These are phyloP conservation scores for Hoplodrina blanda DNA, from an alignment of 2,888 invertebrate genomes.

Conservation along the genomic window DNA sequence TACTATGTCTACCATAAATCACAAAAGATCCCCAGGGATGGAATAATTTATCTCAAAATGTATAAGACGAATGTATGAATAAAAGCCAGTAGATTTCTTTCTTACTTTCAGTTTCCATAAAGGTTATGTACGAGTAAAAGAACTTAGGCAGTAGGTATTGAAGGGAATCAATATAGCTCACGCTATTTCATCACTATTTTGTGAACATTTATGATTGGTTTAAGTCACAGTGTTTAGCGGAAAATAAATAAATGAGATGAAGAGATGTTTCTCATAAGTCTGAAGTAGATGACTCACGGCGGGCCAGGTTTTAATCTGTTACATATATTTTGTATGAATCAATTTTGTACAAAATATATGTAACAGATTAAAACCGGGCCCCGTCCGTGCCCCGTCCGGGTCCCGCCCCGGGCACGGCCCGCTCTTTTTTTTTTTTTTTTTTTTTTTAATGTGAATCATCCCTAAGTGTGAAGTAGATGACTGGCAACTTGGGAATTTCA, in stretches of 20 bases:
- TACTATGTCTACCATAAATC: not conserved
- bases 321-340: no score
- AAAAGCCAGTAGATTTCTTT: constrained; percentile 17
- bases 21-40: not conserved
- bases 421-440: no score
- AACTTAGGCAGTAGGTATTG: not conserved
- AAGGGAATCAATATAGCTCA: not conserved
- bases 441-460: no score
- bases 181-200: constrained; percentile 12
- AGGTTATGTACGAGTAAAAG: constrained; percentile 1
- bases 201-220: not conserved
- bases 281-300: no score
- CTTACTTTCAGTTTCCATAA: not conserved
- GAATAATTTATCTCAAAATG: constrained; percentile 18
- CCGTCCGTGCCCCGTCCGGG: no score
- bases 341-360: no score
- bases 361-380: no score
- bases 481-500: no score
- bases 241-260: not conserved
- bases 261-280: no score
- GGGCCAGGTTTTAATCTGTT: no score
- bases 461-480: no score
- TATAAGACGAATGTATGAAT: constrained; percentile 14
- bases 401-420: no score
- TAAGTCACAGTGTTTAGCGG: not conserved